Conservation (phyloP, 1,140 invertebrate species). For the Probaryconus sp. region DNA sequence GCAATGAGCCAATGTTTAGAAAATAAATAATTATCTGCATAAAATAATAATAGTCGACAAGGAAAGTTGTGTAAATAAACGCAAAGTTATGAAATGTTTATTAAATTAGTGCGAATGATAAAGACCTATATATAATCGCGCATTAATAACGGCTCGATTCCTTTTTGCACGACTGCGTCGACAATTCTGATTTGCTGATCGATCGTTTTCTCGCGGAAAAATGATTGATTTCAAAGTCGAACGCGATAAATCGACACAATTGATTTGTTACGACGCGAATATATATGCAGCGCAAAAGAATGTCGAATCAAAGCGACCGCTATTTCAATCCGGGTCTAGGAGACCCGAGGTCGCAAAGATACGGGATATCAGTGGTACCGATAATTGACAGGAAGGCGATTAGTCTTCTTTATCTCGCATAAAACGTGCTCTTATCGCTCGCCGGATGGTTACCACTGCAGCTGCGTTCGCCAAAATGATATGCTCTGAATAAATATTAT, state of each 20-base stretch:
- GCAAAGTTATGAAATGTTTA: conserved; percentile 47
- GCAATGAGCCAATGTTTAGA: too few species aligned
- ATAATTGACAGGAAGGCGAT: conserved; percentile 65
- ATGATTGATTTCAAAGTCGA: conserved; percentile 60
- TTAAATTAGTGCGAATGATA: conserved; percentile 54
- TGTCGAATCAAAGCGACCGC: conserved; percentile 60
- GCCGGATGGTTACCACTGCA: conserved; percentile 56
- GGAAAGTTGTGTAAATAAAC: conserved; percentile 39
- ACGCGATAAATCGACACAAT: conserved; percentile 60
- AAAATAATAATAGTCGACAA: conserved; percentile 2
- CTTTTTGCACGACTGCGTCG: conserved; percentile 22
- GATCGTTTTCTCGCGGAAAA: conserved; percentile 49
- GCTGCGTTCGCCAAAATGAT: conserved; percentile 52
- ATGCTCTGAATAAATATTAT: conserved; percentile 58
- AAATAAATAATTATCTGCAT: too few species aligned
- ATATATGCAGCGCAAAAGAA: conserved; percentile 46
- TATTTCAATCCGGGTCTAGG: conserved; percentile 62
- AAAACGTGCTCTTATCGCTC: conserved; percentile 57
- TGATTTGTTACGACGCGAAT: conserved; percentile 54
- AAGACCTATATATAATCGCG: conserved; percentile 56
- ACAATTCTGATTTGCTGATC: conserved; percentile 51
- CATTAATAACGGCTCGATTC: conserved; percentile 41
- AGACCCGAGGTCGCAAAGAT: conserved; percentile 61
- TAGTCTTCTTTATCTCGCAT: conserved; percentile 62
- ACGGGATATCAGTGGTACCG: conserved; percentile 52